Evolutionary conservation across 2,113 vertebrate species (phyloP).

Genomic region (Indri indri): DNA sequence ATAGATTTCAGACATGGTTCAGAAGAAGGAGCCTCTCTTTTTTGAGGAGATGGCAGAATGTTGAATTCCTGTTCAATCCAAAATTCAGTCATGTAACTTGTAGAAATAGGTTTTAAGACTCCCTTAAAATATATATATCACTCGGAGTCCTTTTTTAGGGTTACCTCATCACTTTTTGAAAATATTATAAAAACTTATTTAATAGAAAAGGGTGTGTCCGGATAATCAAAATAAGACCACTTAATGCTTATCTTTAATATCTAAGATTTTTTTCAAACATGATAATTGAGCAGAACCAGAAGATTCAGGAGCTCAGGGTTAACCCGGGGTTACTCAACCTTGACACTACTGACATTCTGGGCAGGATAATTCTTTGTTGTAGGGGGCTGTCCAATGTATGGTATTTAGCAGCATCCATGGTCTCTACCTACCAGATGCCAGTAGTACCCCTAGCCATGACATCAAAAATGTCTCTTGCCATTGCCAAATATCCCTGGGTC

Average conservation of each 20-base stretch:
- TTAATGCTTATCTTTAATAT: slow-evolving; percentile 2
- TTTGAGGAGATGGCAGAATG: not conserved
- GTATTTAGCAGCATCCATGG: not conserved
- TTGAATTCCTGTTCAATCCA: not conserved
- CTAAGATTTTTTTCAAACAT: not conserved
- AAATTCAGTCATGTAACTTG: slow-evolving; percentile 6
- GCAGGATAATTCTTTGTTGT: not conserved
- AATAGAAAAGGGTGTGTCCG: not conserved
- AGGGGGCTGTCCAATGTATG: not conserved
- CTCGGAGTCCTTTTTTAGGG: not conserved
- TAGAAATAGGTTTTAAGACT: not conserved
- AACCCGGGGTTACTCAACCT: not conserved
- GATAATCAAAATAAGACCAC: not conserved
- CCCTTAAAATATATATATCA: not conserved
- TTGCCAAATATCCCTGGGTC: not conserved
- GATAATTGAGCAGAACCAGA: not conserved
- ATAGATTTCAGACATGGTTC: not conserved
- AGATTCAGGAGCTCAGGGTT: not conserved
- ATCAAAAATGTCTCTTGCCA: not conserved
- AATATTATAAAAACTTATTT: slow-evolving; percentile 23
- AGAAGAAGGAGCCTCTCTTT: not conserved
- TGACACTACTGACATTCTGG: not conserved
- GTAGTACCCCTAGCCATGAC: not conserved
- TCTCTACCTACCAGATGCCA: not conserved
- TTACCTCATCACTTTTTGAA: not conserved